These are phyloP conservation scores for Metacarcinus magister DNA, from an alignment of 2,888 invertebrate genomes.

Conservation along the genomic window DNA sequence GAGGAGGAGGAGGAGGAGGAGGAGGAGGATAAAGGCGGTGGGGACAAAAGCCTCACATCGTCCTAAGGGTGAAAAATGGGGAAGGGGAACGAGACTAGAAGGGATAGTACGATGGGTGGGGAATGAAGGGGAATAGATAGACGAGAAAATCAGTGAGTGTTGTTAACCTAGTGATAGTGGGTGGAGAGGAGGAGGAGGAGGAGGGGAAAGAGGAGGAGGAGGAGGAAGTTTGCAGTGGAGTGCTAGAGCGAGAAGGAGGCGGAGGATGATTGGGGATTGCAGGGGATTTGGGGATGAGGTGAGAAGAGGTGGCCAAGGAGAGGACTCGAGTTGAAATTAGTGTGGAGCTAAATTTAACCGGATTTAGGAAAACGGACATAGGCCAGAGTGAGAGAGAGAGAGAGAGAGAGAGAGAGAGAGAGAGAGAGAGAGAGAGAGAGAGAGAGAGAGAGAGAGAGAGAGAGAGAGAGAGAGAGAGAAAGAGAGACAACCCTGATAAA, in stretches of 20 bases:
- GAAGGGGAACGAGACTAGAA: constrained; percentile 11
- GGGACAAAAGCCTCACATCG: not conserved
- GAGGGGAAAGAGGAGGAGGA: not conserved
- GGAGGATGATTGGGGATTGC: constrained; percentile 34
- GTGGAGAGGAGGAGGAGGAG: not conserved
- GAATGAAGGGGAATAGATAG: not conserved
- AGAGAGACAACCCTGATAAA: not conserved
- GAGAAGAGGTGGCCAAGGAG: constrained; percentile 45
- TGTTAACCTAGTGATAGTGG: not conserved
- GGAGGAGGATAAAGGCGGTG: constrained; percentile 15
- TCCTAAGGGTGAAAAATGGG: not conserved
- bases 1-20: not conserved
- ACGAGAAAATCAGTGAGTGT: constrained; percentile 34
- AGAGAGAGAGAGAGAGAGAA: not conserved
- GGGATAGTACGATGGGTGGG: not conserved
- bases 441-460: not conserved
- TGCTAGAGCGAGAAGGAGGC: not conserved
- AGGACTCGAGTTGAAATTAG: constrained; percentile 21
- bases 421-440: constrained; percentile 2
- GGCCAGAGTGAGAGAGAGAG: not conserved
- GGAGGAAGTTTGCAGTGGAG: not conserved
- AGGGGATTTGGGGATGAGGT: not conserved
- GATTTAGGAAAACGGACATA: not conserved
- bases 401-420: not conserved
- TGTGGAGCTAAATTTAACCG: not conserved